Evolutionary conservation across 2,888 invertebrate species (phyloP).

Genomic region (Pelosia muscerda): DNA sequence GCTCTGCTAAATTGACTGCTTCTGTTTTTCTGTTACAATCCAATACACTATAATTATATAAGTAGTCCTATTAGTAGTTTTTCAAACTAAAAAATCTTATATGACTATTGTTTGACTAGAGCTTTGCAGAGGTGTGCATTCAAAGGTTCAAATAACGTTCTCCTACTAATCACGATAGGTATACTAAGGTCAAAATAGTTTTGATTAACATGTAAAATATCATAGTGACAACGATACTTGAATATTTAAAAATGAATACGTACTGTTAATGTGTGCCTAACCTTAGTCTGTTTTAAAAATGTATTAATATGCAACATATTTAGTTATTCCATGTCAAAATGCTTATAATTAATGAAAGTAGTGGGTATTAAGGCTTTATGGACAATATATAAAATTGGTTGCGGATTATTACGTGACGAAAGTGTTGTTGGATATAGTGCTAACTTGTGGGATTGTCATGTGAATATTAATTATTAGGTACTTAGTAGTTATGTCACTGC

Average conservation of each 20-base stretch:
- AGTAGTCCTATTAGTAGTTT: neutral
- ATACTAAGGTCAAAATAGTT: neutral
- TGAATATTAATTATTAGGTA: conserved; percentile 19
- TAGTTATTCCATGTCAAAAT: conserved; percentile 21
- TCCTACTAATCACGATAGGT: no score
- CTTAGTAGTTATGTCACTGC: conserved; percentile 6
- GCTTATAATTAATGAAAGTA: conserved; percentile 8
- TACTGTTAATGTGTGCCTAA: neutral
- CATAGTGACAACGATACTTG: neutral
- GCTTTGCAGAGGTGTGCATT: neutral
- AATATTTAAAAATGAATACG: neutral
- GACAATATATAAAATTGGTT: conserved; percentile 7
- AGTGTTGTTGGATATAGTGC: neutral
- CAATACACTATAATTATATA: neutral
- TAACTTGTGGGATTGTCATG: neutral
- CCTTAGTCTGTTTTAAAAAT: neutral
- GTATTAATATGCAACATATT: neutral
- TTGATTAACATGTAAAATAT: neutral
- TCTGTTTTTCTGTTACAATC: neutral
- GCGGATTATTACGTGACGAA: conserved; percentile 1
- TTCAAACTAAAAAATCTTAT: neutral
- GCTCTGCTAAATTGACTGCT: neutral
- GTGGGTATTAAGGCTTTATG: conserved; percentile 19
- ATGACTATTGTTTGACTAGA: neutral
- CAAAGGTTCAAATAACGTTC: no score